These are phyloP conservation scores for Lasioglossum malachurum DNA, from an alignment of 2,888 invertebrate species.

Conservation along the genomic window DNA sequence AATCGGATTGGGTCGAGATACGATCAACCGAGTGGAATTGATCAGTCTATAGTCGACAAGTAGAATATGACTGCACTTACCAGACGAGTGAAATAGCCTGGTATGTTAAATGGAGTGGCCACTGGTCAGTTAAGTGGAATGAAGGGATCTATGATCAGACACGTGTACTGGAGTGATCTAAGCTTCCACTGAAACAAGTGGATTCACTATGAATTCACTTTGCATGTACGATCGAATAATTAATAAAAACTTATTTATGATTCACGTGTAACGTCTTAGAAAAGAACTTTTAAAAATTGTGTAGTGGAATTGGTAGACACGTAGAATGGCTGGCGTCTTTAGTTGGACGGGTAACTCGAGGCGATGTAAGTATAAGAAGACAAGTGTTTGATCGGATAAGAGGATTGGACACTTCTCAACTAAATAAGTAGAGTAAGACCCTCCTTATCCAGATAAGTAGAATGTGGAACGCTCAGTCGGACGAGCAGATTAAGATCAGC, in stretches of 20 bases:
- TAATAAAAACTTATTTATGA: too few species aligned
- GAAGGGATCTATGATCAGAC: too few species aligned
- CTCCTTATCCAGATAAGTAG: neutral
- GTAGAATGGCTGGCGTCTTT: neutral
- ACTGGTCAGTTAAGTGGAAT: too few species aligned
- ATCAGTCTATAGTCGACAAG: neutral
- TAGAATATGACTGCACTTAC: too few species aligned
- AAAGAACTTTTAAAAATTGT: too few species aligned
- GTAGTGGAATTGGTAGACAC: neutral
- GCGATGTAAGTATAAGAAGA: neutral
- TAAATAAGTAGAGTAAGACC: conserved; percentile 1
- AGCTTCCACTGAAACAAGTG: too few species aligned
- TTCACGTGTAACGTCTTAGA: too few species aligned
- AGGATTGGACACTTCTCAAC: neutral
- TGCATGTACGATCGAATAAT: too few species aligned
- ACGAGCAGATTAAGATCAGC: conserved; percentile 5
- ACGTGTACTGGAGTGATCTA: too few species aligned
- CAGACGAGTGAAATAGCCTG: too few species aligned
- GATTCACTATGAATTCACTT: too few species aligned
- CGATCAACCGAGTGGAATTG: neutral
- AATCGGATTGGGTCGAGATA: neutral
- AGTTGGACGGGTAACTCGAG: neutral
- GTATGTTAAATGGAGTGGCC: too few species aligned
- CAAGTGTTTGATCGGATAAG: conserved; percentile 6
- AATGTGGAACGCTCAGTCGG: conserved; percentile 1